Conservation (phyloP, 2,888 invertebrate species). For the Amblyteles armatorius region DNA sequence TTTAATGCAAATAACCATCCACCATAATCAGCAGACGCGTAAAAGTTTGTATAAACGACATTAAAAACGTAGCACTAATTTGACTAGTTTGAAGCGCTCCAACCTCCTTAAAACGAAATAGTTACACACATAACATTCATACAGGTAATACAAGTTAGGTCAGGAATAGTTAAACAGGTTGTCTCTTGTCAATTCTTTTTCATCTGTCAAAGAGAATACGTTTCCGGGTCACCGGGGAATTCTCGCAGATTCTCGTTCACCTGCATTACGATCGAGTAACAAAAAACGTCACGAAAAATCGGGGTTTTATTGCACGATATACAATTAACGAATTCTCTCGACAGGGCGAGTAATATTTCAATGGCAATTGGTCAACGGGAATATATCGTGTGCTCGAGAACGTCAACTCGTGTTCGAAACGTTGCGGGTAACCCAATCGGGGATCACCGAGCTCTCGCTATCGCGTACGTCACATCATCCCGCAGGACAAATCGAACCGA, state of each 20-base stretch:
- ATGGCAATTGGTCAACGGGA: not conserved
- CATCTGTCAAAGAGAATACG: too few relatives aligned
- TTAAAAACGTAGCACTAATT: too few relatives aligned
- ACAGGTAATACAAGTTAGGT: too few relatives aligned
- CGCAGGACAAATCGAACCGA: slow-evolving; percentile 32
- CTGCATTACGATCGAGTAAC: not conserved
- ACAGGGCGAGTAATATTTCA: slow-evolving; percentile 4
- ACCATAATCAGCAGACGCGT: too few relatives aligned
- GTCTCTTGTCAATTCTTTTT: not conserved
- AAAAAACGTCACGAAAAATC: not conserved
- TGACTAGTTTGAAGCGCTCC: too few relatives aligned
- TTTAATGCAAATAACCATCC: too few relatives aligned
- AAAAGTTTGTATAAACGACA: too few relatives aligned
- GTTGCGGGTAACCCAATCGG: slow-evolving; percentile 42
- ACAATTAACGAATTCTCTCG: not conserved
- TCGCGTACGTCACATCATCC: slow-evolving; percentile 20
- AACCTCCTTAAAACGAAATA: too few relatives aligned
- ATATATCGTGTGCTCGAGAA: not conserved
- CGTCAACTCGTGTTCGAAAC: slow-evolving; percentile 22
- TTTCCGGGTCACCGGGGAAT: too few relatives aligned
- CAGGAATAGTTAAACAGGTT: too few relatives aligned
- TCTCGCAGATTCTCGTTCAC: too few relatives aligned
- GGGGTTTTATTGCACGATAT: not conserved
- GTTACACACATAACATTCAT: too few relatives aligned
- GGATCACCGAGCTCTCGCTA: slow-evolving; percentile 20